Evolutionary conservation across 2,888 invertebrate species (phyloP).

Genomic region (Orthosia gothica): DNA sequence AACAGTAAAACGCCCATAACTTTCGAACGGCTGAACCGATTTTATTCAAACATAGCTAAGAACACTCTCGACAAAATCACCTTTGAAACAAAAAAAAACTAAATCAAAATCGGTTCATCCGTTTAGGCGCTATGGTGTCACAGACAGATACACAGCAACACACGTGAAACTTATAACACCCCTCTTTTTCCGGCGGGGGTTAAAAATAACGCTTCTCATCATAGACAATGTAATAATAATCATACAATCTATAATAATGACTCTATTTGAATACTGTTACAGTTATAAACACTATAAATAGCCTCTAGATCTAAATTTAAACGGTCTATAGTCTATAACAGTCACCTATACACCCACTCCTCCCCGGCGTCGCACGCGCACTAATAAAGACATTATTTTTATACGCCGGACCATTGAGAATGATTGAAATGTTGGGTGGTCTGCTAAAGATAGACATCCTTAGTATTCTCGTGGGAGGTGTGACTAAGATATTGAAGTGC

Average conservation of each 20-base stretch:
- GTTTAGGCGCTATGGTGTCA: too few relatives aligned
- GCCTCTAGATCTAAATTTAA: conserved; percentile 17
- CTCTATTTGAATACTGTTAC: neutral
- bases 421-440: conserved; percentile 41
- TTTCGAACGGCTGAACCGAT: too few relatives aligned
- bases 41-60: too few relatives aligned
- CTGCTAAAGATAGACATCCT: conserved; percentile 25
- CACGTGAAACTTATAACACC: too few relatives aligned
- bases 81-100: too few relatives aligned
- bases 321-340: neutral
- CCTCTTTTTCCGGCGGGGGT: too few relatives aligned
- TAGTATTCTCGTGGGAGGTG: conserved; percentile 9
- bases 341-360: conserved; percentile 36
- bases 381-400: conserved; percentile 37
- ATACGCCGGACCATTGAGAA: conserved; percentile 6
- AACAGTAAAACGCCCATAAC: too few relatives aligned
- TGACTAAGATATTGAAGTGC: conserved; percentile 14
- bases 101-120: too few relatives aligned
- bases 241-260: conserved; percentile 1
- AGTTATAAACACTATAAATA: conserved; percentile 17
- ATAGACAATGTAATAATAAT: neutral
- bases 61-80: too few relatives aligned
- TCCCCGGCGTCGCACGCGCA: neutral
- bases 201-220: neutral
- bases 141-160: too few relatives aligned